Percentiles rank a stretch among this genome's conserved stretches.
Evolutionary conservation across 2,888 invertebrate species (phyloP).

Genomic region (Thecophora atra): DNA sequence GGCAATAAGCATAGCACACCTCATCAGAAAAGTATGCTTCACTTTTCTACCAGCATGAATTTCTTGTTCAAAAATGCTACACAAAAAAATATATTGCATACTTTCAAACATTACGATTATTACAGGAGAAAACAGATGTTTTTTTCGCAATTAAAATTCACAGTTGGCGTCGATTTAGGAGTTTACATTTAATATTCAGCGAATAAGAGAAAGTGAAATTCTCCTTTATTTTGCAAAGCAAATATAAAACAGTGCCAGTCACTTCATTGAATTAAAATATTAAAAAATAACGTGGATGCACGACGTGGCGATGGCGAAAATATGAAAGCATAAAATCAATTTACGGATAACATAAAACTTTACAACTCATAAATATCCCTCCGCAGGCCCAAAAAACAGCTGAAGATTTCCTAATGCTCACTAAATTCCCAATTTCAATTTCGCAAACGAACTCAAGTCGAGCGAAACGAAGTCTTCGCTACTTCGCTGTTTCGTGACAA

Average conservation of each 20-base stretch:
- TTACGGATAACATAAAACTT: slow-evolving; percentile 40
- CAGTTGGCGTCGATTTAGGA: too few relatives aligned
- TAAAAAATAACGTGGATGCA: too few relatives aligned
- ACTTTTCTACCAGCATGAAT: not conserved
- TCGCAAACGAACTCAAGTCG: slow-evolving; percentile 27
- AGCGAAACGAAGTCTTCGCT: slow-evolving; percentile 21
- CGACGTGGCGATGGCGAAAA: too few relatives aligned
- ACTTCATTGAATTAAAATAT: too few relatives aligned
- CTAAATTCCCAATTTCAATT: slow-evolving; percentile 16
- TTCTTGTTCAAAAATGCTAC: too few relatives aligned
- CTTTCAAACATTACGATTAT: too few relatives aligned
- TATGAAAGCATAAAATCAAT: slow-evolving; percentile 30
- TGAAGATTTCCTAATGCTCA: not conserved
- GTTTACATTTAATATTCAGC: slow-evolving; percentile 4
- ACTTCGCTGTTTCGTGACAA: slow-evolving; percentile 25
- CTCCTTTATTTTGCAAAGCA: too few relatives aligned
- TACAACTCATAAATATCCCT: slow-evolving; percentile 40
- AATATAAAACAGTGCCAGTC: too few relatives aligned
- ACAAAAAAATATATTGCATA: too few relatives aligned
- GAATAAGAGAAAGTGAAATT: not conserved
- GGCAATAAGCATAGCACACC: too few relatives aligned
- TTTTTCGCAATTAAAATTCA: too few relatives aligned
- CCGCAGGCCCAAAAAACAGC: not conserved
- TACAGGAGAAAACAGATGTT: too few relatives aligned
- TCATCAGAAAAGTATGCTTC: not conserved